A percentile compares a stretch with the other conserved stretches of the same genome.
phyloP scores from a whole-genome alignment of 2,888 invertebrate genomes.

The Drosophila dives region DNA sequence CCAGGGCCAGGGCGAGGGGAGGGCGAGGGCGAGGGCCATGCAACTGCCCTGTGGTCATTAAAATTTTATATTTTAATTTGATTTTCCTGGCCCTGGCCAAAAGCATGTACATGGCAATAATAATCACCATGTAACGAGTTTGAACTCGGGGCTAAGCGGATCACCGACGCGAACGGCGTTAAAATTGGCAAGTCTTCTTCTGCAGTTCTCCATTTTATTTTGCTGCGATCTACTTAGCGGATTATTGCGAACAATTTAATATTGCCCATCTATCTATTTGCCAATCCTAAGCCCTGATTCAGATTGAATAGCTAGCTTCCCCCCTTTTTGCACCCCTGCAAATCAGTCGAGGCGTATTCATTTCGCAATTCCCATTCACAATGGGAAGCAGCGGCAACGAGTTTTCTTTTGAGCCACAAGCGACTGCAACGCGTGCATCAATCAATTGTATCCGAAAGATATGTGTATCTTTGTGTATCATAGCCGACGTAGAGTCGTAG shows the following conservation, averaged over 20 bases:
- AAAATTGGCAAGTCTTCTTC: conserved; percentile 53
- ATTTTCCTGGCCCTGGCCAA: conserved; percentile 68
- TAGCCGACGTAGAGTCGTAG: conserved; percentile 29
- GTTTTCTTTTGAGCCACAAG: conserved; percentile 59
- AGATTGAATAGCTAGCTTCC: conserved; percentile 31
- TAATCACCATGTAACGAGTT: conserved; percentile 70
- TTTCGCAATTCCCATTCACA: conserved; percentile 51
- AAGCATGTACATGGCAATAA: conserved; percentile 49
- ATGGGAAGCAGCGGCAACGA: conserved; percentile 29
- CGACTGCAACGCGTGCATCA: conserved; percentile 66
- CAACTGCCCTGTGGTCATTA: conserved; percentile 66
- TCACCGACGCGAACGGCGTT: conserved; percentile 45
- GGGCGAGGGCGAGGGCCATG: conserved; percentile 3
- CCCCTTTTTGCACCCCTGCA: background rate
- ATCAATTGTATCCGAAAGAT: conserved; percentile 50
- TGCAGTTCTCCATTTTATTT: background rate
- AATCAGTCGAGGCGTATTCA: conserved; percentile 36
- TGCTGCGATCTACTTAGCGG: conserved; percentile 58
- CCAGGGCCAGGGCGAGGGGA: background rate
- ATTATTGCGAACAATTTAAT: conserved; percentile 67
- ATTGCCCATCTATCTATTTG: conserved; percentile 44
- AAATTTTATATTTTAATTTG: conserved; percentile 79
- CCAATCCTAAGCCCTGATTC: conserved; percentile 70
- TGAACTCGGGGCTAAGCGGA: conserved; percentile 68
- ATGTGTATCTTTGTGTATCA: conserved; percentile 51